Base-by-base conservation (phyloP, 2,888 invertebrate genomes). In the Leucozona laternaria region DNA sequence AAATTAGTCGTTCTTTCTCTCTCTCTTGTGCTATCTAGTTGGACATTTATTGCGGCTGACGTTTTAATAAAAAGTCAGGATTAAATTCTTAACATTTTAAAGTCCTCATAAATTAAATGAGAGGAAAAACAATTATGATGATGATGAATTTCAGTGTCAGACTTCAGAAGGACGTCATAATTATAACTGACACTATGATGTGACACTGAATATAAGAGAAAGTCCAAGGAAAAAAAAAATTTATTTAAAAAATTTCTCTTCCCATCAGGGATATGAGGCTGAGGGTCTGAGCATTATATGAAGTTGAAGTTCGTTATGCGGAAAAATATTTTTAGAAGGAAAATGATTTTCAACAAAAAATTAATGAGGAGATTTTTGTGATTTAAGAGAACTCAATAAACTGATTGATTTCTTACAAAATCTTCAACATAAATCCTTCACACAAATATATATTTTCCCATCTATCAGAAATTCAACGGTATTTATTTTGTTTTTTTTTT, bases 61-160 rank as follows among this genome's bases (percentile, higher is more conserved):
- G 62, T 40, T 80, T 79, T 79, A 72, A 85, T 80, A 64, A 85
- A 60, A 85, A 60, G 66, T 72, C 71, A 60, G 66, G 80, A 72
- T 76, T 72, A 77, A 58, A 72, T 72, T 85, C 55, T 60, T 58
- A 76, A 71, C 71, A 66, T 77, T 71, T 76, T 72, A 71, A 75
- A 53, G 70, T 76, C 50, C 43, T 58, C 79, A 71, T 60, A 80
- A 83, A 79, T 70, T 79, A 79, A 76, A 64, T 64, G 76, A 57
- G 64, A 28, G n/a, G 37, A 57, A 20, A 13, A 72, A 62, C 70
- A 66, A 76, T 80, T 75, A 83, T 75, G 79, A 80, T 76, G 79
- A 76, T 79, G 80, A 85, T 76, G 70, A 79, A 71, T 76, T 84
- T 84, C 57, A 71, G 58, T 72, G 80, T 72, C 76, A 60, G 60